Base-by-base conservation (phyloP, 2,797 vertebrate species). In the Microtus obscurus region DNA sequence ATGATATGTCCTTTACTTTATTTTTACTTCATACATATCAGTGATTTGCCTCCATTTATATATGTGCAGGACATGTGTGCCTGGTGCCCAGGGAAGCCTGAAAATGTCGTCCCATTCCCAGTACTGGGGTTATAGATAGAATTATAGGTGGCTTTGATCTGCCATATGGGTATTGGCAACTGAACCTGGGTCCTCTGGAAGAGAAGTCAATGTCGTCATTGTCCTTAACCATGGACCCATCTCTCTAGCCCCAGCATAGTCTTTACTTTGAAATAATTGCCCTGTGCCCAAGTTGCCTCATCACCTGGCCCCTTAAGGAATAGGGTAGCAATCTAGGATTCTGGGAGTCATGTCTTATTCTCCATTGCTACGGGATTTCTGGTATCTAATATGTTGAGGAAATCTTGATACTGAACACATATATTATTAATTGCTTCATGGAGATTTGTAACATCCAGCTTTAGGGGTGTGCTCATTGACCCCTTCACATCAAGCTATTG, bases 371-470 rank as follows among this genome's bases (percentile, higher is more conserved):
- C 6, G 27, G 80, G 11, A 53, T 48, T 51, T 67, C 16, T 76
- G 48, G 19, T 21, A 77, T 23, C 19, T 6, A 63, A 10, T n/a
- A 86, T 29, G 2, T 25, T 59, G 31, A 67, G 31, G 56, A 90
- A 92, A 94, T 89, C 34, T 77, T 95, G 74, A 48, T 61, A 23
- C 14, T 37, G 80, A 89, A 87, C 63, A 73, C 51, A 90, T 86
- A 79, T 67, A 40, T 45, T 61, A 78, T 79, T 83, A 67, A 67
- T 21, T 77, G 76, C 19, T 53, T 89, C 51, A 79, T 31, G 71
- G 40, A 23, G 87, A 82, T 92, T 69, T 90, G 48, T 31, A 87
- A 71, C 43, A 90, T 40, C 7, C 13, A 76, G 13, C 71, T 59
- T 90, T 37, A 93, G 34, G 40, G 40, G 76, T 87, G n/a, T 48